phyloP scores from a whole-genome alignment of 1,140 invertebrate species.

The Melitaea cinxia region DNA sequence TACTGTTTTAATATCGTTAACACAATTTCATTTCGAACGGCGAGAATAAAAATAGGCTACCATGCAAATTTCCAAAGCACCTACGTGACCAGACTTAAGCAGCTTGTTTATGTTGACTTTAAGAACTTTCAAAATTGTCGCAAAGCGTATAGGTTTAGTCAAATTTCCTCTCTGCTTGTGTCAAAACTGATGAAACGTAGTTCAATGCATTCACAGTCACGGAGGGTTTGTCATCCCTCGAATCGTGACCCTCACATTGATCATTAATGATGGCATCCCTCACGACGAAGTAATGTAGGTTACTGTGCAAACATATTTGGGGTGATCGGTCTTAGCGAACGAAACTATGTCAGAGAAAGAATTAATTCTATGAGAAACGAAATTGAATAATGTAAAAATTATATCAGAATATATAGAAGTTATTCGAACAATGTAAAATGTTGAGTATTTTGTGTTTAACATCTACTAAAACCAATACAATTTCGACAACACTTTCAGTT shows the following conservation, averaged over 20 bases:
- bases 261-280: conserved; percentile 78
- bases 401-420: not conserved
- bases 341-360: not conserved
- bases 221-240: conserved; percentile 63
- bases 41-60: conserved; percentile 43
- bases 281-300: conserved; percentile 73
- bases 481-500: no score
- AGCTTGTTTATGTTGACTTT: conserved; percentile 50
- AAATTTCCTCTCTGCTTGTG: conserved; percentile 40
- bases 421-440: no score
- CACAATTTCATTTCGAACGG: conserved; percentile 40
- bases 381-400: not conserved
- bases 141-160: conserved; percentile 51
- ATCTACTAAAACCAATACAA: no score
- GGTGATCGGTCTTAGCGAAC: conserved; percentile 47
- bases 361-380: not conserved
- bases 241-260: conserved; percentile 61
- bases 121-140: conserved; percentile 57
- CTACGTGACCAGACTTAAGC: conserved; percentile 46
- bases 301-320: conserved; percentile 75
- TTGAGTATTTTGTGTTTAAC: no score
- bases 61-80: conserved; percentile 36
- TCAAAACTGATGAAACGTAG: conserved; percentile 51
- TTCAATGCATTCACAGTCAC: conserved; percentile 73
- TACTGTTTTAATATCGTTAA: conserved; percentile 39